phyloP scores from a whole-genome alignment of 2,113 vertebrate genomes.

The Chaetura pelagica region DNA sequence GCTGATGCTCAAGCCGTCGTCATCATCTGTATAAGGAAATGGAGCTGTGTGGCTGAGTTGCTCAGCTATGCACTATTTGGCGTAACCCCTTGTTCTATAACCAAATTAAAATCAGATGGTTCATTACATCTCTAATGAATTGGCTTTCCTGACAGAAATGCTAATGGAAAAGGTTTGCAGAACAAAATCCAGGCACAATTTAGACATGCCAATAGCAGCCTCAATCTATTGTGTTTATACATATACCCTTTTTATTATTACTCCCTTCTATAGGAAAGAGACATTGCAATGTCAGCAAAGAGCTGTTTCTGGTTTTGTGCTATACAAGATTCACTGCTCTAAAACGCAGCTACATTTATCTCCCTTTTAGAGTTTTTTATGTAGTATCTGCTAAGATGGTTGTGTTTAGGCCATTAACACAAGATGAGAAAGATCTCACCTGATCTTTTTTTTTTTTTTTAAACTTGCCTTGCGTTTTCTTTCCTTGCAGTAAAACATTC shows the following conservation, averaged over 20 bases:
- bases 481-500: background rate
- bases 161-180: slow-evolving; percentile 56
- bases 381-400: background rate
- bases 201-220: slow-evolving; percentile 1
- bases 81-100: slow-evolving; percentile 42
- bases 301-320: background rate
- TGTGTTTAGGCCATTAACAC: background rate
- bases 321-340: background rate
- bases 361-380: background rate
- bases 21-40: slow-evolving; percentile 35
- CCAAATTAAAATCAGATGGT: slow-evolving; percentile 68
- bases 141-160: slow-evolving; percentile 39
- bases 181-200: slow-evolving; percentile 55
- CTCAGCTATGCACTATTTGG: background rate
- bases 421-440: background rate
- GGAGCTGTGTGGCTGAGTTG: slow-evolving; percentile 37
- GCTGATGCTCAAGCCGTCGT: background rate
- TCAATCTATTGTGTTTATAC: slow-evolving; percentile 38
- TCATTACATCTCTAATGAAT: slow-evolving; percentile 26
- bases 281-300: background rate
- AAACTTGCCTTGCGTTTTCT: background rate
- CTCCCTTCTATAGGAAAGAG: slow-evolving; percentile 50
- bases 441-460: background rate
- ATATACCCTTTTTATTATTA: background rate
- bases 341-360: background rate